Conservation (phyloP, 2,113 vertebrate species). For the Poecile atricapillus region DNA sequence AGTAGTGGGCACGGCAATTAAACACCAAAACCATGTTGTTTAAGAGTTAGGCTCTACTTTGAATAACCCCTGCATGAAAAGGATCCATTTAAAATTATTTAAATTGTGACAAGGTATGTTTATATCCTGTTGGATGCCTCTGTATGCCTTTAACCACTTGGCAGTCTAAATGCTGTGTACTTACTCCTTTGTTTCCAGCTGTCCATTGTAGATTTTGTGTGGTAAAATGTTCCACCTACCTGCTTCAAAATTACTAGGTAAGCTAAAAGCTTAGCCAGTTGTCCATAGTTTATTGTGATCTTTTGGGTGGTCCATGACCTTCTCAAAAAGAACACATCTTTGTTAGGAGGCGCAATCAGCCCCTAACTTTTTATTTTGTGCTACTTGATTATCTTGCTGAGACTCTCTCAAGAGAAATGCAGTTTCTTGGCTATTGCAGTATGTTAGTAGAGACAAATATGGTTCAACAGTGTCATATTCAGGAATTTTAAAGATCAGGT, state of each 20-base stretch:
- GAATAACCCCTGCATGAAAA: background rate
- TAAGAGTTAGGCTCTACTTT: background rate
- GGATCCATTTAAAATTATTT: constrained; percentile 5
- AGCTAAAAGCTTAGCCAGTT: background rate
- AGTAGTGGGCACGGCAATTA: background rate
- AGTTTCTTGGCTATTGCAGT: background rate
- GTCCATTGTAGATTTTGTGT: background rate
- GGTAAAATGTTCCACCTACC: background rate
- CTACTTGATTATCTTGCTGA: background rate
- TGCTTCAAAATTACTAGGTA: constrained; percentile 21
- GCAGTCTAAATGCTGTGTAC: background rate
- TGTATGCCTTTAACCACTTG: constrained; percentile 8
- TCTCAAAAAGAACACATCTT: background rate
- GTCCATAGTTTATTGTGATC: background rate
- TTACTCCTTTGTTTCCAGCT: constrained; percentile 37
- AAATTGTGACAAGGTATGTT: constrained; percentile 23
- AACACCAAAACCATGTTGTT: background rate
- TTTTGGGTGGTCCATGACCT: background rate
- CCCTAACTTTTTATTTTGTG: background rate
- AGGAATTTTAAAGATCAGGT: background rate
- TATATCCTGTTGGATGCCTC: constrained; percentile 44
- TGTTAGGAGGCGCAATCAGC: background rate
- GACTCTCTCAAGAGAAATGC: background rate
- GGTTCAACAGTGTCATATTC: background rate
- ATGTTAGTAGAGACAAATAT: background rate